Evolutionary conservation across 2,113 vertebrate genomes (phyloP).

Genomic region (Tetraodon nigroviridis): DNA sequence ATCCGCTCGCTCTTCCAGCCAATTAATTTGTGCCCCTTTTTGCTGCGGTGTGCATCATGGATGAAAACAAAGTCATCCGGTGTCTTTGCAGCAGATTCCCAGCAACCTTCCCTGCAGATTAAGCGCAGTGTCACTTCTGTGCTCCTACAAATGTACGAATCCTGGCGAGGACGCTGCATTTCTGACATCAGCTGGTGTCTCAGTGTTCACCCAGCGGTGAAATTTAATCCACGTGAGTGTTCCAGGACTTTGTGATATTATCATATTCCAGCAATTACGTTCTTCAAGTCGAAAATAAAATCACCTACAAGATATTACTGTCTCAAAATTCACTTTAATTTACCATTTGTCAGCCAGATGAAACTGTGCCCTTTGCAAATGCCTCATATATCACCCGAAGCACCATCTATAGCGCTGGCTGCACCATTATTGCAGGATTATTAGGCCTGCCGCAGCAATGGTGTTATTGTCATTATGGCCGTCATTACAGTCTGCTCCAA

Average conservation of each 20-base stretch:
- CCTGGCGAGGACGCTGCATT: not conserved
- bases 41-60: conserved; percentile 24
- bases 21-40: conserved; percentile 55
- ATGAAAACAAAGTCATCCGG: conserved; percentile 27
- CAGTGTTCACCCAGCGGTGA: not conserved
- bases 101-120: not conserved
- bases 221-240: conserved; percentile 15
- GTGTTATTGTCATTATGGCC: conserved; percentile 36
- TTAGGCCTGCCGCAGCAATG: conserved; percentile 31
- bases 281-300: conserved; percentile 11
- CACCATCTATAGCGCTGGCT: conserved; percentile 4
- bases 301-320: conserved; percentile 6
- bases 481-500: conserved; percentile 41
- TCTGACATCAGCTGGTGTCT: not conserved
- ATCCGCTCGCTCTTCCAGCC: conserved; percentile 47
- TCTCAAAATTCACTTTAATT: not conserved
- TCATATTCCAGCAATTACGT: conserved; percentile 14
- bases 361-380: conserved; percentile 12
- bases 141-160: not conserved
- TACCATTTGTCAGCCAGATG: conserved; percentile 17
- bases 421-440: conserved; percentile 24
- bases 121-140: not conserved
- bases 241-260: conserved; percentile 2
- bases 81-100: conserved; percentile 15
- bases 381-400: conserved; percentile 10